These are phyloP conservation scores for Enteromius trimaculatus DNA, from an alignment of 2,797 vertebrate genomes.

Conservation along the genomic window DNA sequence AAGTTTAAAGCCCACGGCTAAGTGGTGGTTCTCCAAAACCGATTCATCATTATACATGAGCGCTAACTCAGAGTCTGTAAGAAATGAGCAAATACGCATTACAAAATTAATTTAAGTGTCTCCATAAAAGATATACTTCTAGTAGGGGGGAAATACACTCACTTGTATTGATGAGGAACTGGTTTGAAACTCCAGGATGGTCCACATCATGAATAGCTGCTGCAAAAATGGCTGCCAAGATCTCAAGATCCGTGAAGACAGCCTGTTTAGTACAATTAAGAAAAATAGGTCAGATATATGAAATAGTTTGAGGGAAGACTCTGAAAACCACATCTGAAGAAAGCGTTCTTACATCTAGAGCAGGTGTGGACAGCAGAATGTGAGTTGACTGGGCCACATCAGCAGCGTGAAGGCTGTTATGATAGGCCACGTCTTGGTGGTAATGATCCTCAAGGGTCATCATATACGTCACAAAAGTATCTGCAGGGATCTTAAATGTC, in stretches of 20 bases:
- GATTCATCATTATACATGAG: constrained; percentile 99
- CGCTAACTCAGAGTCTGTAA: constrained; percentile 92
- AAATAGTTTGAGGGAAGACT: not conserved
- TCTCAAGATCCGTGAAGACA: constrained; percentile 97
- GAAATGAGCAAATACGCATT: not conserved
- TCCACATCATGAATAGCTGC: constrained; percentile 98
- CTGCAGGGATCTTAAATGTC: constrained; percentile 93
- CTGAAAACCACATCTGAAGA: not conserved
- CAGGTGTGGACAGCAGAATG: constrained; percentile 95
- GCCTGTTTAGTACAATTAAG: constrained; percentile 76
- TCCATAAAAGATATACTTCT: not conserved
- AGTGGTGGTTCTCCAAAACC: constrained; percentile 94
- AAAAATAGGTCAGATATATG: not conserved
- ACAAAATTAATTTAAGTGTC: not conserved
- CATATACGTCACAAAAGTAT: constrained; percentile 96
- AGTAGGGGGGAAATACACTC: constrained; percentile 70
- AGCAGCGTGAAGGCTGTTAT: constrained; percentile 96
- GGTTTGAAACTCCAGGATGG: constrained; percentile 98
- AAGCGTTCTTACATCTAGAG: constrained; percentile 86
- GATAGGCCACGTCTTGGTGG: constrained; percentile 95
- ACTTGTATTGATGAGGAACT: constrained; percentile 99
- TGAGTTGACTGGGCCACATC: constrained; percentile 98
- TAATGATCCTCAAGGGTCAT: constrained; percentile 99
- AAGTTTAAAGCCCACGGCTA: constrained; percentile 93
- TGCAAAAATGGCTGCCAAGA: constrained; percentile 96